These are phyloP conservation scores for Sarcophaga variegata DNA, from an alignment of 2,888 invertebrate genomes.

Conservation along the genomic window DNA sequence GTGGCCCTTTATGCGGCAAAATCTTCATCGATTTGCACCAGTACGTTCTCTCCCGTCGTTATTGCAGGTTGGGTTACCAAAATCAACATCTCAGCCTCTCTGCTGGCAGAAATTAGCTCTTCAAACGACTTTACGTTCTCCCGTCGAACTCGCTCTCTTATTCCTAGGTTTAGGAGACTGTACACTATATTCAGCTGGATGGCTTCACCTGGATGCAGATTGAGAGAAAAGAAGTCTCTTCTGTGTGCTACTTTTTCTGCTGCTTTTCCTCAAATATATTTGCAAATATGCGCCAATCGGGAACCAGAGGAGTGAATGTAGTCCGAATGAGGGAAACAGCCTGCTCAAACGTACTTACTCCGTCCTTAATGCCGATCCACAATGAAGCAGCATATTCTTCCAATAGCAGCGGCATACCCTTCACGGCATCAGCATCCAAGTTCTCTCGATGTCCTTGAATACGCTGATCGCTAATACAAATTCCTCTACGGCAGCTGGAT, in stretches of 20 bases:
- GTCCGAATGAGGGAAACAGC: conserved; percentile 25
- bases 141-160: conserved; percentile 9
- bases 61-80: background rate
- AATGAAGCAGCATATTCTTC: no score
- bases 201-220: no score
- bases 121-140: no score
- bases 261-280: no score
- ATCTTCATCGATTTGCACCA: conserved; percentile 30
- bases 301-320: conserved; percentile 40
- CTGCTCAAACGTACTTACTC: conserved; percentile 30
- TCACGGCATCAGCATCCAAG: conserved; percentile 33
- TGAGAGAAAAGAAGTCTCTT: no score
- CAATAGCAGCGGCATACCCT: no score
- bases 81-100: conserved; percentile 56
- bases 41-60: background rate
- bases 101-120: background rate
- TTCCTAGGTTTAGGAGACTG: conserved; percentile 21
- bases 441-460: conserved; percentile 63
- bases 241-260: no score
- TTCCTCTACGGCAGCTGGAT: conserved; percentile 43
- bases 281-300: background rate
- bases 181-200: background rate
- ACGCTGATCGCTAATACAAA: conserved; percentile 60
- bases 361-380: no score
- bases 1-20: conserved; percentile 37